phyloP scores from a whole-genome alignment of 2,888 invertebrate genomes.

The Dryocosmus kuriphilus region DNA sequence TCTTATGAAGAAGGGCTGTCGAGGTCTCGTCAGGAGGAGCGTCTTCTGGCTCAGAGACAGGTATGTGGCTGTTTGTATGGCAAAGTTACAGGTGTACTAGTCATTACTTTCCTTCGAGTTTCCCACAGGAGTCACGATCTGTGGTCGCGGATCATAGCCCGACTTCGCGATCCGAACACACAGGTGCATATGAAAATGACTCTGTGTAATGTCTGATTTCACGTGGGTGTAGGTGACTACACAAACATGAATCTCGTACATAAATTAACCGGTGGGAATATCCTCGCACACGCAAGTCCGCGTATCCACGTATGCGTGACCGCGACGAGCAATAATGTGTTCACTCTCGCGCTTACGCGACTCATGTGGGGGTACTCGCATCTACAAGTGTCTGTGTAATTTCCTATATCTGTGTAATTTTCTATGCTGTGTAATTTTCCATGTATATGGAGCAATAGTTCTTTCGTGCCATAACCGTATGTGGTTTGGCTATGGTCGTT shows the following conservation, averaged over 20 bases:
- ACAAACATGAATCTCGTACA: slow-evolving; percentile 53
- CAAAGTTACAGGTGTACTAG: slow-evolving; percentile 57
- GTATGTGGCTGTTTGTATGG: slow-evolving; percentile 43
- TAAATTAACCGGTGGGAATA: slow-evolving; percentile 74
- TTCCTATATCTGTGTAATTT: background rate
- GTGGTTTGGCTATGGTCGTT: slow-evolving; percentile 72
- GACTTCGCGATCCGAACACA: slow-evolving; percentile 63
- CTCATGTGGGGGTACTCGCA: slow-evolving; percentile 46
- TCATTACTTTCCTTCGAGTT: slow-evolving; percentile 74
- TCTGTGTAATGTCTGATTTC: slow-evolving; percentile 23
- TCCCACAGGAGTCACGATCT: slow-evolving; percentile 78
- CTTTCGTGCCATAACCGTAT: slow-evolving; percentile 72
- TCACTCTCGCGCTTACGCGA: slow-evolving; percentile 47
- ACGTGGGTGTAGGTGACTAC: slow-evolving; percentile 17
- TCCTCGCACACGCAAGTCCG: slow-evolving; percentile 52
- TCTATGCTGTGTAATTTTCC: background rate
- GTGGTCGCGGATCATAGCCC: slow-evolving; percentile 76
- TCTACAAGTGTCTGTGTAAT: background rate
- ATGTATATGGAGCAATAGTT: slow-evolving; percentile 61
- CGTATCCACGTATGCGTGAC: slow-evolving; percentile 54
- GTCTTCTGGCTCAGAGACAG: slow-evolving; percentile 9
- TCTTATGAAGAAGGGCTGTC: background rate
- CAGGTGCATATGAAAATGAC: slow-evolving; percentile 53
- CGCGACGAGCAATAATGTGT: slow-evolving; percentile 56
- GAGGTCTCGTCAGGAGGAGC: background rate